Evolutionary conservation across 2,797 vertebrate species (phyloP), one percentile per base, ranked within the genome.

Genomic region (Psittacula derbiana): DNA sequence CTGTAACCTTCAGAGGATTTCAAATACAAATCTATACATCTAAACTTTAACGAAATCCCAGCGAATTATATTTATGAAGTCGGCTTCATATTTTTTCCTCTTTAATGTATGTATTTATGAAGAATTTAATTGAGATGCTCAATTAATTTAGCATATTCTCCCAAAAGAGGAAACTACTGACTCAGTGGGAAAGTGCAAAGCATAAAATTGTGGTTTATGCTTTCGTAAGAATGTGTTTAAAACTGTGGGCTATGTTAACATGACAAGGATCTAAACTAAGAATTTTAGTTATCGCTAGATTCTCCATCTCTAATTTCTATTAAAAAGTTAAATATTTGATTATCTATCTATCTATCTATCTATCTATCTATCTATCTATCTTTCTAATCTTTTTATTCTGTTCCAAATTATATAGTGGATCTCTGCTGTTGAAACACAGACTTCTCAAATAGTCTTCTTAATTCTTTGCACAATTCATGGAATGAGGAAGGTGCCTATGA

Each of bases 1-100:
- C 94, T 94, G 86, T 98, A 97, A 98, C 98, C 97, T 98, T 97
- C 97, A 92, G 73, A 96, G 94, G 96, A 97, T 98, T 98, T 98
- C 88, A 97, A 90, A 98, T 97, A 98, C 95, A 97, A 96, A 97
- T 97, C 95, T 92, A 80, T 95, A 95, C 23, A 28, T 97, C 84
- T 96, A 87, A 97, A 98, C 92, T 97, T 98, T 91, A 97, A 95
- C 92, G 95, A 96, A 98, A 97, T 97, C 92, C 60, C 50, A 91
- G 74, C 13, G 10, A 97, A 94, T 91, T 33, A 82, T 97, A 95
- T 97, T 97, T 97, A 97, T 97, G 93, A 97, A 96, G 95, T 95
- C 61, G 89, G 66, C 41, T 83, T 96, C 65, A 21, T 90, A 82
- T 90, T 33, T 95, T 95, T 97, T 72, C 87, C 91, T 95, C 88